Conservation (phyloP, 2,888 invertebrate species). For the Polia nebulosa region DNA sequence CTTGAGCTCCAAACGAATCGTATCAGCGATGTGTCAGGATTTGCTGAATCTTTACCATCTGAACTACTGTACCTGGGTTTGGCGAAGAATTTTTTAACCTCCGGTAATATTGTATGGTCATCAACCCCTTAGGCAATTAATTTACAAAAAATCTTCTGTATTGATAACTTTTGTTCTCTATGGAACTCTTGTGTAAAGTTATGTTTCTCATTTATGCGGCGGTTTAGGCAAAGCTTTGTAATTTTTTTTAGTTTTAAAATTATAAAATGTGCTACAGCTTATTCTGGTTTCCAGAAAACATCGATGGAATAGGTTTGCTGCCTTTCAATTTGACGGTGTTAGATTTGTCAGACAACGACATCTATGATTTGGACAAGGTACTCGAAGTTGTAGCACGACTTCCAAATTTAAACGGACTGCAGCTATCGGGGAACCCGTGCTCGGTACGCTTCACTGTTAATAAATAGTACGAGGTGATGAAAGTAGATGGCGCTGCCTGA, state of each 20-base stretch:
- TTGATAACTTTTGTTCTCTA: too few relatives aligned
- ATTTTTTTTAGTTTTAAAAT: not conserved
- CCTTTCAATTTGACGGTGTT: slow-evolving; percentile 79
- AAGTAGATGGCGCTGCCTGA: slow-evolving; percentile 73
- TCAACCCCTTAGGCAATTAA: too few relatives aligned
- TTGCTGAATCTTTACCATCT: slow-evolving; percentile 80
- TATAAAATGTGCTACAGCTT: not conserved
- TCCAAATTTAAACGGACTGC: slow-evolving; percentile 82
- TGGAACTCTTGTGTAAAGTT: too few relatives aligned
- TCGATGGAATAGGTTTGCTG: slow-evolving; percentile 70
- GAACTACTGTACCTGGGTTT: slow-evolving; percentile 88
- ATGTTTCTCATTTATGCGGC: too few relatives aligned
- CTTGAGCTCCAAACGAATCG: slow-evolving; percentile 90
- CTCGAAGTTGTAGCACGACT: slow-evolving; percentile 79
- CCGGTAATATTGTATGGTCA: slow-evolving; percentile 71
- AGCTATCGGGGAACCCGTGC: slow-evolving; percentile 91
- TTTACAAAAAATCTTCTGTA: too few relatives aligned
- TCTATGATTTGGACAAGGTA: slow-evolving; percentile 86
- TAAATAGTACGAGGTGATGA: slow-evolving; percentile 25
- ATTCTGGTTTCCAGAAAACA: slow-evolving; percentile 71
- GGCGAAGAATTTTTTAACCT: slow-evolving; percentile 84
- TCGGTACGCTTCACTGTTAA: slow-evolving; percentile 77
- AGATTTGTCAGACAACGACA: slow-evolving; percentile 91
- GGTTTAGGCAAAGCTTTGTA: not conserved
- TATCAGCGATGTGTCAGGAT: slow-evolving; percentile 76